A percentile compares a stretch with the other conserved stretches of the same genome.
These are phyloP conservation scores for Oreochromis spilurus DNA, from an alignment of 2,113 vertebrate species.

Conservation along the genomic window DNA sequence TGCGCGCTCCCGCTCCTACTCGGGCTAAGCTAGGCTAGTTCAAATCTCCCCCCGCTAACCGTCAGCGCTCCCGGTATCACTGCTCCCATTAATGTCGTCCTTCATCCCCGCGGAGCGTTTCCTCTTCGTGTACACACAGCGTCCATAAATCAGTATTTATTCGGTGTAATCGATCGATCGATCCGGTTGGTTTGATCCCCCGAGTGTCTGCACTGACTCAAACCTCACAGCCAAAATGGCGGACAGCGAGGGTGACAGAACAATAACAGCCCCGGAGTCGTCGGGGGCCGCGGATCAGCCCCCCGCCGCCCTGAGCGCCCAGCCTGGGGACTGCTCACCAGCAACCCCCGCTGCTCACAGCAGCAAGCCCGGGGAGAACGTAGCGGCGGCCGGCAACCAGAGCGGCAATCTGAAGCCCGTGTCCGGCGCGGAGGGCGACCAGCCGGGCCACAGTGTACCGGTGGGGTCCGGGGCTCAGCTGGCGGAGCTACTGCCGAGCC, in stretches of 20 bases:
- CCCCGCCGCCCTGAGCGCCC: not conserved
- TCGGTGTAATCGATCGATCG: not conserved
- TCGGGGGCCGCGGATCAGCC: not conserved
- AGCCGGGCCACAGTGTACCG: not conserved
- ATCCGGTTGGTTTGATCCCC: not conserved
- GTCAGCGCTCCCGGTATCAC: not conserved
- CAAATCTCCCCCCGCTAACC: conserved; percentile 40
- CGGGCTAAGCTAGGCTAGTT: conserved; percentile 57
- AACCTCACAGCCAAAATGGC: conserved; percentile 78
- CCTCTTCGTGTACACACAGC: not conserved
- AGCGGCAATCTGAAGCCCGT: not conserved
- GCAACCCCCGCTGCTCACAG: not conserved
- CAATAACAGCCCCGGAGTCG: conserved; percentile 39
- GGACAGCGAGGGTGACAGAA: conserved; percentile 73
- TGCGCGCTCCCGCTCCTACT: not conserved
- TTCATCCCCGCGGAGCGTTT: not conserved
- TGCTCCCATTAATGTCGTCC: not conserved
- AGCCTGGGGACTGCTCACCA: not conserved
- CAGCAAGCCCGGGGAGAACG: not conserved
- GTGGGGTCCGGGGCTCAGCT: conserved; percentile 3
- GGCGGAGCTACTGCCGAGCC: conserved; percentile 47
- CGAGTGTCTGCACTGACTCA: conserved; percentile 17
- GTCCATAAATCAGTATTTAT: not conserved
- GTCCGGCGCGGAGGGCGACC: not conserved
- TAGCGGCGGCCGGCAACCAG: not conserved